Percentiles rank a stretch among this genome's conserved stretches.
Conservation (phyloP, 1,140 invertebrate genomes). For the fruit fly (Drosophila melanogaster) region DNA sequence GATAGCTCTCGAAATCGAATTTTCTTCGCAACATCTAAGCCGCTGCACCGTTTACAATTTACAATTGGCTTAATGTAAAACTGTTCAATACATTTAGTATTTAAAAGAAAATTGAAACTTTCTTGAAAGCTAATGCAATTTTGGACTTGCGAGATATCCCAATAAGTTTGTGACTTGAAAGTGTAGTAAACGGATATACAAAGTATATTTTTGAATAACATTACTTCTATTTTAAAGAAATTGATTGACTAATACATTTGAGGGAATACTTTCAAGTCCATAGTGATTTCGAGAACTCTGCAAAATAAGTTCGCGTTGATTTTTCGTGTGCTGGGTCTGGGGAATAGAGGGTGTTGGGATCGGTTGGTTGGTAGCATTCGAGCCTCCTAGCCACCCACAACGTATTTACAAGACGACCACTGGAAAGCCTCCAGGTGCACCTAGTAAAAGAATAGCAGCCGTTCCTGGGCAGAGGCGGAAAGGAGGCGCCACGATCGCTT, state of each 20-base stretch:
- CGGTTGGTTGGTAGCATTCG: slow-evolving; percentile 25
- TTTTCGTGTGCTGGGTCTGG: slow-evolving; percentile 22
- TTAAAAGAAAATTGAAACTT: background rate
- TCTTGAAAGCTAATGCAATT: background rate
- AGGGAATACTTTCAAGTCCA: background rate
- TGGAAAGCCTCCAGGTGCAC: slow-evolving; percentile 39
- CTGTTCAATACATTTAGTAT: background rate
- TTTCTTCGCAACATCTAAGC: background rate
- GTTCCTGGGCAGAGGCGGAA: slow-evolving; percentile 93
- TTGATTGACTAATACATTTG: slow-evolving; percentile 2
- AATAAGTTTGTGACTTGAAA: background rate
- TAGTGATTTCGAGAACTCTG: slow-evolving; percentile 1
- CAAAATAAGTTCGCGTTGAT: slow-evolving; percentile 34
- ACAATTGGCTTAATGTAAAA: background rate
- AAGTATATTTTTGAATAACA: background rate
- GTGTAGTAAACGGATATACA: background rate
- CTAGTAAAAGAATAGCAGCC: slow-evolving; percentile 94
- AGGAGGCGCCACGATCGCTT: slow-evolving; percentile 94
- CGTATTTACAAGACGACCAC: slow-evolving; percentile 65
- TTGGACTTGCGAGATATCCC: background rate
- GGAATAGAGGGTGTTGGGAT: slow-evolving; percentile 28
- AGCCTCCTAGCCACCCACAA: slow-evolving; percentile 41
- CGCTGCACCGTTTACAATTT: background rate
- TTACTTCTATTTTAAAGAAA: no score
- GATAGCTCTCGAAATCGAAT: slow-evolving; percentile 1